Evolutionary conservation across 2,797 vertebrate genomes (phyloP).

Genomic region (Zenarchopterus dispar): DNA sequence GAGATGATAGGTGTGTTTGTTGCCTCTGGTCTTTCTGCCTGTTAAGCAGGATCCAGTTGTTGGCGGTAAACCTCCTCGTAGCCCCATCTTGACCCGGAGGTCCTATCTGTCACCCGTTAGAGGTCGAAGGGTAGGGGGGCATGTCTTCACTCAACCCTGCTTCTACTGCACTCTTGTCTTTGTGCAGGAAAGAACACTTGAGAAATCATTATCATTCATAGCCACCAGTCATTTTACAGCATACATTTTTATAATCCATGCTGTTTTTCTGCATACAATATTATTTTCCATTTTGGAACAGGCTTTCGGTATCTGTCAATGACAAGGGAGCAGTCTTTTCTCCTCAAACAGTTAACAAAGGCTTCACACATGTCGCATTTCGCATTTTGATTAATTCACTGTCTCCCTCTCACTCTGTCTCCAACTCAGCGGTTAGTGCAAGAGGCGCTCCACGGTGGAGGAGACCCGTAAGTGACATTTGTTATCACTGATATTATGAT

Average conservation of each 20-base stretch:
- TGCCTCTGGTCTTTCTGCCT: conserved; percentile 89
- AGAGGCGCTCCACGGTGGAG: conserved; percentile 77
- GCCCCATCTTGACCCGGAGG: conserved; percentile 91
- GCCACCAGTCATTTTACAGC: neutral
- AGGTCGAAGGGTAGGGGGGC: conserved; percentile 93
- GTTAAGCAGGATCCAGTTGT: conserved; percentile 88
- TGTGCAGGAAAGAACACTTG: conserved; percentile 57
- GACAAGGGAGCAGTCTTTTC: neutral
- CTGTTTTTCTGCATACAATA: conserved; percentile 2
- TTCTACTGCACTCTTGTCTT: conserved; percentile 57
- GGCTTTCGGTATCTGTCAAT: neutral
- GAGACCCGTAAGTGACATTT: conserved; percentile 80
- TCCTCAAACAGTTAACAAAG: conserved; percentile 3
- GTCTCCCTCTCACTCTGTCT: conserved; percentile 36
- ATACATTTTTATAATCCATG: conserved; percentile 15
- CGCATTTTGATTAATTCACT: conserved; percentile 22
- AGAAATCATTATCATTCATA: conserved; percentile 36
- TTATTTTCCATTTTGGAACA: conserved; percentile 4
- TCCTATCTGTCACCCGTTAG: conserved; percentile 87
- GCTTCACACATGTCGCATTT: neutral
- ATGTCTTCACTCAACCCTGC: conserved; percentile 59
- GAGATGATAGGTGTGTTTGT: conserved; percentile 60
- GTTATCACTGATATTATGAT: neutral
- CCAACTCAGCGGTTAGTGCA: conserved; percentile 75
- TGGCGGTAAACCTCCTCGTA: conserved; percentile 95